Conservation (phyloP, 2,888 invertebrate species). For the Plagodis pulveraria region DNA sequence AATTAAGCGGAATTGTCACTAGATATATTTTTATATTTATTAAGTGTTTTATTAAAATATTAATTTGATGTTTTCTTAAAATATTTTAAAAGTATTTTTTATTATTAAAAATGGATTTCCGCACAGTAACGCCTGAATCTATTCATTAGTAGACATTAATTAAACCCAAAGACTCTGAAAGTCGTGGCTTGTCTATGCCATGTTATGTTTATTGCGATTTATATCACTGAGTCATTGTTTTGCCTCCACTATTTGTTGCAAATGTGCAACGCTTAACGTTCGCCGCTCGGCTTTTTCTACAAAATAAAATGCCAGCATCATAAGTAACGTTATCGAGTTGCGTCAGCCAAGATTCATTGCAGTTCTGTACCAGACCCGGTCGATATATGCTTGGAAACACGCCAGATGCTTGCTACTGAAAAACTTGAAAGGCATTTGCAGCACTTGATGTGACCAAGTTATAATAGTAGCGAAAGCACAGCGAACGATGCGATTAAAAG, state of each 20-base stretch:
- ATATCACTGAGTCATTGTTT: too few relatives aligned
- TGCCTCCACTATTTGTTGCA: neutral
- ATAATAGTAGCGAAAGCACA: constrained; percentile 2
- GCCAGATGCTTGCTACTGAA: constrained; percentile 50
- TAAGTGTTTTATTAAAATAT: too few relatives aligned
- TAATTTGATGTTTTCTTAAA: too few relatives aligned
- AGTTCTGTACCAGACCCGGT: constrained; percentile 47
- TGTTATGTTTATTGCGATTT: too few relatives aligned
- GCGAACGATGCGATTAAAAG: neutral
- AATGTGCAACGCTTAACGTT: neutral
- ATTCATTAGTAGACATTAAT: too few relatives aligned
- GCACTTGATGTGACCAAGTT: constrained; percentile 28
- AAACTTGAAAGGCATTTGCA: constrained; percentile 43
- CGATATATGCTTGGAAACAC: constrained; percentile 61
- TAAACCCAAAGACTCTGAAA: too few relatives aligned
- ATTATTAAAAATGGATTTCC: too few relatives aligned
- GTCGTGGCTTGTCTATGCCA: too few relatives aligned
- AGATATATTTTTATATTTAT: too few relatives aligned
- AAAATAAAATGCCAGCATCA: constrained; percentile 17
- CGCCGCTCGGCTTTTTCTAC: constrained; percentile 2
- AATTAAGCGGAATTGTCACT: too few relatives aligned
- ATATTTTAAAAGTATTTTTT: too few relatives aligned
- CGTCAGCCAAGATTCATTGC: constrained; percentile 47
- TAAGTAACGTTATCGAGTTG: constrained; percentile 33
- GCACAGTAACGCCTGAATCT: too few relatives aligned